phyloP scores from a whole-genome alignment of 2,113 vertebrate species.

The Tragulus kanchil region DNA sequence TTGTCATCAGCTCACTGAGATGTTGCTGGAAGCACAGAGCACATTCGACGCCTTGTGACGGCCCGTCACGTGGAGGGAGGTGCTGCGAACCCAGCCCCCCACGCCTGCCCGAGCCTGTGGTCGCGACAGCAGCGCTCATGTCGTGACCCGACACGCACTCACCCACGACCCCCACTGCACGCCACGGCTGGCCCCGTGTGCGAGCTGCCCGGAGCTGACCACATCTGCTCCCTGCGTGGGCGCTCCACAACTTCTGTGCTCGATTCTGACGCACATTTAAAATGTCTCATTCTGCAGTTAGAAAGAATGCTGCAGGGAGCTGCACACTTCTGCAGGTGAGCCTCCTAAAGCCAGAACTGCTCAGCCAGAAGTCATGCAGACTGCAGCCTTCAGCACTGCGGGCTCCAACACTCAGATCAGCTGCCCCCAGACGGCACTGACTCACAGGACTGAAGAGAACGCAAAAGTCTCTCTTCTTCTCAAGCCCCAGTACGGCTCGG shows the following conservation, averaged over 20 bases:
- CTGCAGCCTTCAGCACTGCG: background rate
- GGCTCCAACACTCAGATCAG: background rate
- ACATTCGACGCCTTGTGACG: background rate
- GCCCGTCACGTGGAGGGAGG: background rate
- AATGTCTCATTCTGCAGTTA: background rate
- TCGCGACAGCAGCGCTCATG: accelerated
- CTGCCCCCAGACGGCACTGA: background rate
- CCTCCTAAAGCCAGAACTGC: background rate
- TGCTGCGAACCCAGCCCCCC: too few species aligned
- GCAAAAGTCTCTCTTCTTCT: background rate
- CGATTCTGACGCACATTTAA: background rate
- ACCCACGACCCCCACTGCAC: background rate
- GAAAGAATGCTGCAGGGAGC: background rate
- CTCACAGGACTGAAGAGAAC: background rate
- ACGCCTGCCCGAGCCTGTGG: background rate
- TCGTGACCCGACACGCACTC: background rate
- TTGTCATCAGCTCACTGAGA: conserved; percentile 95
- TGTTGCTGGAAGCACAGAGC: conserved; percentile 90
- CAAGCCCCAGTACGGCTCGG: background rate
- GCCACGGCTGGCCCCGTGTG: too few species aligned
- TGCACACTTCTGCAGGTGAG: background rate
- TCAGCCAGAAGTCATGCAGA: background rate
- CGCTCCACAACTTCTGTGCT: background rate
- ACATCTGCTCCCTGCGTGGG: too few species aligned
- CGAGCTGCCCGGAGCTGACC: background rate